These are phyloP conservation scores for Homalodisca vitripennis DNA, from an alignment of 1,140 invertebrate genomes.

Conservation along the genomic window DNA sequence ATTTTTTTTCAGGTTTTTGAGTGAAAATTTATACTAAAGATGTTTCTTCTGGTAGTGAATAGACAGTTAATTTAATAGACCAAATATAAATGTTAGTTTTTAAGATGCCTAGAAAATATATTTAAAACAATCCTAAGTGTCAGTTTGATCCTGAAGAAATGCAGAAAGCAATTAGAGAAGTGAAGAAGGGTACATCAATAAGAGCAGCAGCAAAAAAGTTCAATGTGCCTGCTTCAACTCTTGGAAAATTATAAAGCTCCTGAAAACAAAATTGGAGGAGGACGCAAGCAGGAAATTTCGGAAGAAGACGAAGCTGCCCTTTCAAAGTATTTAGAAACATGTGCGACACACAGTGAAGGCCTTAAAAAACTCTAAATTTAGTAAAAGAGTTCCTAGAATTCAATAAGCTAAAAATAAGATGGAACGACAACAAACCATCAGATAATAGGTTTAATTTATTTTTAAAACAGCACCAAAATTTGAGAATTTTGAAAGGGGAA, in stretches of 20 bases:
- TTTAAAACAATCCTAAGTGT: conserved; percentile 3
- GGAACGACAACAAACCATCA: conserved; percentile 2
- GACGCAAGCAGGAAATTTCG: neutral
- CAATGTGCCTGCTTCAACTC: neutral
- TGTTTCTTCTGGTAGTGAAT: neutral
- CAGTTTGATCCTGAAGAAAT: neutral
- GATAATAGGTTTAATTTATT: conserved; percentile 10
- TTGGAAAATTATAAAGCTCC: neutral
- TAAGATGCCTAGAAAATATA: conserved; percentile 19
- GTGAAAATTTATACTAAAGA: neutral
- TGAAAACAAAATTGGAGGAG: neutral
- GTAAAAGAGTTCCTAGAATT: neutral
- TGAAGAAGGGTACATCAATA: conserved; percentile 3
- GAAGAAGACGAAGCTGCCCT: neutral
- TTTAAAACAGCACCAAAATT: neutral
- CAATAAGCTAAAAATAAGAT: conserved; percentile 12
- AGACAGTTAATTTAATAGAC: neutral
- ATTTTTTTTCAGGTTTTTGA: conserved; percentile 7
- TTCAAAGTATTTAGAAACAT: neutral
- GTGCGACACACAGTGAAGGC: neutral
- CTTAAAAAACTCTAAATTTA: conserved; percentile 13
- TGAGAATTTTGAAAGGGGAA: conserved; percentile 2
- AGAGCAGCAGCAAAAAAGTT: conserved; percentile 11
- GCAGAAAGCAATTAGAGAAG: conserved; percentile 6
- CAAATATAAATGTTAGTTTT: neutral